A percentile compares a stretch with the other conserved stretches of the same genome.
Conservation (phyloP, 2,888 invertebrate species). For the Glyphotaelius pellucidus region DNA sequence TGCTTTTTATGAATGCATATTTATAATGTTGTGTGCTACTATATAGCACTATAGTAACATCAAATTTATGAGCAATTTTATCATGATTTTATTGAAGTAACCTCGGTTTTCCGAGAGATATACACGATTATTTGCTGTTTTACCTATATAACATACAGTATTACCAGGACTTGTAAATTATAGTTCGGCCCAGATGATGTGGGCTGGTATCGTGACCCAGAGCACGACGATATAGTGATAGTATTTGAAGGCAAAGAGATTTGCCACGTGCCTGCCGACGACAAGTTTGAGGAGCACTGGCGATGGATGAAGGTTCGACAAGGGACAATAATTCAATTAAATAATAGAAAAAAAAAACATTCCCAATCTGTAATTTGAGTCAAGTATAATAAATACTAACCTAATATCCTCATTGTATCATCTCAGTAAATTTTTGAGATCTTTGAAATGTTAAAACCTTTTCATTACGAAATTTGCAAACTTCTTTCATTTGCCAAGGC, state of each 20-base stretch:
- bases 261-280: constrained; percentile 73
- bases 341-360: not conserved
- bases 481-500: too few relatives aligned
- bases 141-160: not conserved
- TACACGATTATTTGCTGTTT: not conserved
- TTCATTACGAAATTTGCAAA: too few relatives aligned
- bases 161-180: not conserved
- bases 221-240: constrained; percentile 72
- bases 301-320: constrained; percentile 76
- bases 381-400: not conserved
- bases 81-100: not conserved
- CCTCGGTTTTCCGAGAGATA: not conserved
- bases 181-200: constrained; percentile 44
- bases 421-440: too few relatives aligned
- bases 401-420: too few relatives aligned
- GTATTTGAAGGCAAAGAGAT: constrained; percentile 73
- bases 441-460: too few relatives aligned
- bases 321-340: constrained; percentile 28
- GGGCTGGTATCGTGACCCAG: constrained; percentile 66
- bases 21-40: too few relatives aligned
- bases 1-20: too few relatives aligned
- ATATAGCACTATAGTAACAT: too few relatives aligned
- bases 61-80: not conserved
- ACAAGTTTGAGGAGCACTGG: constrained; percentile 74
- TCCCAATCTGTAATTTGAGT: not conserved